Base-by-base conservation (phyloP, 1,140 invertebrate species). In the Drosophila seguyi region DNA sequence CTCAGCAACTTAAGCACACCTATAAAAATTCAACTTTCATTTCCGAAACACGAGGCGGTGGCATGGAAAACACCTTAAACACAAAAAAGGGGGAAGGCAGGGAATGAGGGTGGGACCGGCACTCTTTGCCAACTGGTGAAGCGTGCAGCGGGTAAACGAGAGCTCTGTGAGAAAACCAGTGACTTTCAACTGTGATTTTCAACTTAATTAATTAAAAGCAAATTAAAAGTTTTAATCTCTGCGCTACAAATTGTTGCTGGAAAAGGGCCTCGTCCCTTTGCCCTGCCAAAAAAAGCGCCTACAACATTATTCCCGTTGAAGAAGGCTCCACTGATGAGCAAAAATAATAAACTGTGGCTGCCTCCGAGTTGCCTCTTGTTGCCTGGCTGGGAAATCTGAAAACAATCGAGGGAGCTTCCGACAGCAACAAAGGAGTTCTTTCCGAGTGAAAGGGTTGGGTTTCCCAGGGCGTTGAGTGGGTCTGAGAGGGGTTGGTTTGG, bases 181-280 rank as follows among this genome's bases (percentile, higher is more conserved):
- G 85, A 90, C 85, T 90, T 85, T 77, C 77, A 81, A 79, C 86
- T 77, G 81, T 79, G 81, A 90, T 90, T 90, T 90, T 85, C 85
- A 90, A 90, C 85, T 90, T 90, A 90, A 90, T 90, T 90, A 90
- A 90, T 90, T 90, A 90, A 90, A 90, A 90, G 85, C 86, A 90
- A 90, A 90, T 90, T 90, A 90, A 90, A 90, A 90, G 81, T 90
- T 90, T 90, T 90, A 90, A 90, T 90, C 85, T 90, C 55, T 79
- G 78, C 67, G 58, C 61, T 66, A 83, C 85, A 85, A 90, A 88
- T 78, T 88, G 84, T 88, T 80, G 76, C 68, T 83, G 60, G 61
- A 72, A 80, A 77, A 78, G 58, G 79, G 81, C 66, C 86, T 80
- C 71, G 44, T 69, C 44, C 29, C 56, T 25, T 50, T 31, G 8